Evolutionary conservation across 2,113 vertebrate genomes (phyloP).

Genomic region (Tylochromis polylepis): DNA sequence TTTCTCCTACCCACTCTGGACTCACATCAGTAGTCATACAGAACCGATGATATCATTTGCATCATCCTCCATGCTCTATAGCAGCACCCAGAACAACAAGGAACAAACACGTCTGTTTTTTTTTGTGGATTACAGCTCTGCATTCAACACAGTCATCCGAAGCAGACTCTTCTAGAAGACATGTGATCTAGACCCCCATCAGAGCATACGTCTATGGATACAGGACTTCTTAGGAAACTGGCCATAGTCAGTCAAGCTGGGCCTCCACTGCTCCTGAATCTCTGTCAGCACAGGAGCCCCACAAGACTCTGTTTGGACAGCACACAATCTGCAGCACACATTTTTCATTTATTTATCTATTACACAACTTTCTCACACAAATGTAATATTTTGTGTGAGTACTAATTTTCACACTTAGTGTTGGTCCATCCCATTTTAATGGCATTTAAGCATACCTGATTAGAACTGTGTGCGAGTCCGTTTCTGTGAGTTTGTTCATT

Average conservation of each 20-base stretch:
- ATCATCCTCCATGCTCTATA: neutral
- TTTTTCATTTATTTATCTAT: neutral
- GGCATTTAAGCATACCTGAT: neutral
- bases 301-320: neutral
- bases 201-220: neutral
- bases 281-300: neutral
- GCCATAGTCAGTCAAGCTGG: neutral
- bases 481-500: neutral
- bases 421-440: neutral
- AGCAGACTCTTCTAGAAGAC: neutral
- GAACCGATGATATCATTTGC: neutral
- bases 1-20: neutral
- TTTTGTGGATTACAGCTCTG: neutral
- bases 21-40: neutral
- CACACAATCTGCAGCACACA: neutral
- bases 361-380: neutral
- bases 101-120: neutral
- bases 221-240: accelerated
- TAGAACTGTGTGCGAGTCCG: neutral
- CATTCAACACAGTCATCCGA: neutral
- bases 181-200: neutral
- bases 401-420: neutral
- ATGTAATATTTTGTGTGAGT: neutral
- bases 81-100: neutral
- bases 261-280: neutral